These are phyloP conservation scores for Bovichtus diacanthus DNA, from an alignment of 2,797 vertebrate genomes.

Conservation along the genomic window DNA sequence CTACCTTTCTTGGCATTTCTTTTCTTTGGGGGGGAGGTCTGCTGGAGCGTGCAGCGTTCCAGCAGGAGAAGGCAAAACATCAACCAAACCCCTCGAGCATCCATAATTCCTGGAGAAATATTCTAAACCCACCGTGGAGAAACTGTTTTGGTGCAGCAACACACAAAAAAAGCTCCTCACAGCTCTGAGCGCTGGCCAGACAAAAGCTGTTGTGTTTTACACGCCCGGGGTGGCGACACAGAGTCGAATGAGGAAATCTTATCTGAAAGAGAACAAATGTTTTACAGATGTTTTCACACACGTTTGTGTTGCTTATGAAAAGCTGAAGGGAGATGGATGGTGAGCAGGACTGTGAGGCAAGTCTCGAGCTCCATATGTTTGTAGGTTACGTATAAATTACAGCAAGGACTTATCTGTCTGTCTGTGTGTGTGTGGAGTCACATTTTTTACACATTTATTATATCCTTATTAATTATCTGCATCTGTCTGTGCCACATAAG, in stretches of 20 bases:
- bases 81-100: slow-evolving; percentile 71
- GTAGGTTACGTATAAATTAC: slow-evolving; percentile 1
- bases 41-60: slow-evolving; percentile 74
- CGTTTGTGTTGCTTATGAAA: slow-evolving; percentile 44
- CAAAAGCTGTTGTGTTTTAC: slow-evolving; percentile 42
- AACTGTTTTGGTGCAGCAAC: slow-evolving; percentile 10
- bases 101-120: slow-evolving; percentile 79
- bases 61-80: slow-evolving; percentile 86
- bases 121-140: slow-evolving; percentile 26
- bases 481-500: background rate
- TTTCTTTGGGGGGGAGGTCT: slow-evolving; percentile 72
- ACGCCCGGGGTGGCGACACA: slow-evolving; percentile 5
- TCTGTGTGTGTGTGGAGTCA: background rate
- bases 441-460: background rate
- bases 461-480: background rate
- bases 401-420: background rate
- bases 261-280: slow-evolving; percentile 70
- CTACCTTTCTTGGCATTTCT: slow-evolving; percentile 89
- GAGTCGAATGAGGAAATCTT: slow-evolving; percentile 58
- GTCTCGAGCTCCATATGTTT: slow-evolving; percentile 45
- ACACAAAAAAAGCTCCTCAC: slow-evolving; percentile 12
- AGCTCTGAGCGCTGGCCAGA: slow-evolving; percentile 44
- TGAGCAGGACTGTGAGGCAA: slow-evolving; percentile 17
- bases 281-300: slow-evolving; percentile 76
- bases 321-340: slow-evolving; percentile 17